Conservation (phyloP, 92 coral and sea anemone species). For the Micromussa lordhowensis region DNA sequence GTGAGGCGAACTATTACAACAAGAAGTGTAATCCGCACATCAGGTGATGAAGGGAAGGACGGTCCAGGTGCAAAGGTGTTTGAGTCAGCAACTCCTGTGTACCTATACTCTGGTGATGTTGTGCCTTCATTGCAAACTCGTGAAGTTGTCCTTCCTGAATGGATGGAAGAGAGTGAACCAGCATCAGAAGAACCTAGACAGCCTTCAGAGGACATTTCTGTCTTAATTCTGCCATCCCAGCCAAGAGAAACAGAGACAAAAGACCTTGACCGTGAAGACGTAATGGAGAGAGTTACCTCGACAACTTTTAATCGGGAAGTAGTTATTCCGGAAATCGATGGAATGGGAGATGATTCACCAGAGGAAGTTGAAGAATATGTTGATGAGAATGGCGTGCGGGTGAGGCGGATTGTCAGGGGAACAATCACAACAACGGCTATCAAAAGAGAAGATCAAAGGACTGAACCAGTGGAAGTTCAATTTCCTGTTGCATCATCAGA, state of each 20-base stretch:
- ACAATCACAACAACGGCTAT: slow-evolving; percentile 45
- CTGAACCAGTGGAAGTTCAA: not conserved
- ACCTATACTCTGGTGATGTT: slow-evolving; percentile 17
- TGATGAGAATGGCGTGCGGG: slow-evolving; percentile 68
- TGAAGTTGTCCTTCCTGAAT: slow-evolving; percentile 8
- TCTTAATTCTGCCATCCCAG: not conserved
- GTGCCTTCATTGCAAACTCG: slow-evolving; percentile 21
- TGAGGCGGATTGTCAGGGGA: slow-evolving; percentile 39
- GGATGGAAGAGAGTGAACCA: slow-evolving; percentile 34
- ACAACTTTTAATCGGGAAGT: slow-evolving; percentile 12
- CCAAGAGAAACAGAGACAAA: not conserved
- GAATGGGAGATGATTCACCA: not conserved
- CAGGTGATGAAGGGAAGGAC: slow-evolving; percentile 29
- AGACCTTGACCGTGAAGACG: not conserved
- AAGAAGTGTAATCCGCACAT: slow-evolving; percentile 37
- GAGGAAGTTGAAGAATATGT: slow-evolving; percentile 65
- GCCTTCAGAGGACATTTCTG: not conserved
- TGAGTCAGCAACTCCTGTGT: slow-evolving; percentile 31
- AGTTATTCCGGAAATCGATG: slow-evolving; percentile 6
- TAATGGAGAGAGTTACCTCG: not conserved
- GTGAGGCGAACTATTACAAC: slow-evolving; percentile 62
- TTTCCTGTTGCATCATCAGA: slow-evolving; percentile 6
- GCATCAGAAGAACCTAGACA: slow-evolving; percentile 35
- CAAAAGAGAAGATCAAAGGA: not conserved
- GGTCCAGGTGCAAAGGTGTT: slow-evolving; percentile 5